Percentiles rank a stretch among this genome's conserved stretches.
These are phyloP conservation scores for Aphis craccivora DNA, from an alignment of 1,140 invertebrate species.

Conservation along the genomic window DNA sequence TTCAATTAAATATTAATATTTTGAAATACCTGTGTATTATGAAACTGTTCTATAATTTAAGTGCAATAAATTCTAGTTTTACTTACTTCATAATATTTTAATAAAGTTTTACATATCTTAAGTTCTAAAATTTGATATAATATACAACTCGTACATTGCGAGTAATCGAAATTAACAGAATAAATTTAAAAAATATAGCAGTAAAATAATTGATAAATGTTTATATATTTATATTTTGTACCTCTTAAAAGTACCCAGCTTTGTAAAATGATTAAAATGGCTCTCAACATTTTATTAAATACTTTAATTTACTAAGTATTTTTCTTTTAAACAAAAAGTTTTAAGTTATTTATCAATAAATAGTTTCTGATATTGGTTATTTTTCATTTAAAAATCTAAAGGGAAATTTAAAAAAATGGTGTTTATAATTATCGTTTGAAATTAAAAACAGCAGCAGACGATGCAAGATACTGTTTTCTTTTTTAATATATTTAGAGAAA, in stretches of 20 bases:
- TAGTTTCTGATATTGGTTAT: constrained; percentile 4
- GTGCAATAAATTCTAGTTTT: background rate
- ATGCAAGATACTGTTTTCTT: background rate
- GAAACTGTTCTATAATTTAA: background rate
- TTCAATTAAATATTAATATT: background rate
- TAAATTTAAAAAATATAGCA: background rate
- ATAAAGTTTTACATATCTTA: background rate
- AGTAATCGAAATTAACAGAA: too few relatives aligned
- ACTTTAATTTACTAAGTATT: background rate
- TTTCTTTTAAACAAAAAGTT: background rate
- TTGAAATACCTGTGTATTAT: background rate
- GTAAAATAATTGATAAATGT: background rate
- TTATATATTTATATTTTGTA: constrained; percentile 11
- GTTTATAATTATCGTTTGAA: background rate
- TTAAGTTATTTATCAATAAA: background rate
- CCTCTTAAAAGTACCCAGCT: background rate
- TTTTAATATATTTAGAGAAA: background rate
- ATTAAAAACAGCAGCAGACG: background rate
- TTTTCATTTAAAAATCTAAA: too few relatives aligned
- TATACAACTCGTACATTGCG: background rate
- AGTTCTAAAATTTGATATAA: background rate
- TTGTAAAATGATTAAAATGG: background rate
- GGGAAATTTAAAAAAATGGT: background rate
- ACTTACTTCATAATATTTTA: background rate
- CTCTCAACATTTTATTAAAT: background rate